Conservation (phyloP, 2,113 vertebrate genomes). For the Lipophrys pholis region DNA sequence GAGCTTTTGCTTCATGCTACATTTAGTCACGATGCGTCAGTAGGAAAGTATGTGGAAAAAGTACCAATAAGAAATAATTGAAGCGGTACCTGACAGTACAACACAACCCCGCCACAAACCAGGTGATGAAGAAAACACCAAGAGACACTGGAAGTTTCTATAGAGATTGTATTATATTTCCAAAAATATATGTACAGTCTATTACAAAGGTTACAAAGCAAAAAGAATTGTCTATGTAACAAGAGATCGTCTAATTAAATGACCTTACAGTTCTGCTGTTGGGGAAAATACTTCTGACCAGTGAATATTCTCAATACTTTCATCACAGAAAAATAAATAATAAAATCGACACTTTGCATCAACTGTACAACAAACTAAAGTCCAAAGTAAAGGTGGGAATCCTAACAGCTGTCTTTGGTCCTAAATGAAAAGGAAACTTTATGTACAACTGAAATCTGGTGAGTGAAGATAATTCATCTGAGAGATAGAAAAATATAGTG, state of each 20-base stretch:
- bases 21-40: too few relatives aligned
- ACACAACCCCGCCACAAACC: too few relatives aligned
- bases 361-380: constrained; percentile 92
- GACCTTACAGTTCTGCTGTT: constrained; percentile 89
- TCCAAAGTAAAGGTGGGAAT: constrained; percentile 83
- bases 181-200: constrained; percentile 99
- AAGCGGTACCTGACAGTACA: too few relatives aligned
- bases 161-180: constrained; percentile 98
- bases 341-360: constrained; percentile 88
- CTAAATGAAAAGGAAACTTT: constrained; percentile 91
- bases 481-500: constrained; percentile 99
- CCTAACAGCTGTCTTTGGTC: constrained; percentile 98
- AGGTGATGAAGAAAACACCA: too few relatives aligned
- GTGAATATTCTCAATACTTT: constrained; percentile 90
- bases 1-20: too few relatives aligned
- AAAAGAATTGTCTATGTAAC: constrained; percentile 95
- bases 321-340: constrained; percentile 98
- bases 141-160: constrained; percentile 66
- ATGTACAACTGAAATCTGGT: constrained; percentile 97
- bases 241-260: constrained; percentile 91
- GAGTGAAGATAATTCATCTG: constrained; percentile 93
- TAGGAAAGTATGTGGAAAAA: too few relatives aligned
- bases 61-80: too few relatives aligned
- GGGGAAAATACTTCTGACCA: constrained; percentile 88
- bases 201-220: constrained; percentile 99